Conservation (phyloP, 2,888 invertebrate species). For the Buathra laborator region DNA sequence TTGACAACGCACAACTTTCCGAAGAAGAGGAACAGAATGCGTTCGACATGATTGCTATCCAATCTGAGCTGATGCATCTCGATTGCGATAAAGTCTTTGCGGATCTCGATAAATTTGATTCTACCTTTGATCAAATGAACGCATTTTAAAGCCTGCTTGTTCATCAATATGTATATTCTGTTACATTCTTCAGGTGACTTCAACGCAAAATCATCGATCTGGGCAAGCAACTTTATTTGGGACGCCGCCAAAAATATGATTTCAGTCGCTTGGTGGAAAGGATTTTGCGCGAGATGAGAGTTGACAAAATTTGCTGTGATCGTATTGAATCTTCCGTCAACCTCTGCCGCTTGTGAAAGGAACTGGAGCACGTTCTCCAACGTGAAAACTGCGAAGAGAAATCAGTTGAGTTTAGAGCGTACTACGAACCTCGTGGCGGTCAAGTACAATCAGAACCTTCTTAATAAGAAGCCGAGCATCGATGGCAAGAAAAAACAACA, state of each 20-base stretch:
- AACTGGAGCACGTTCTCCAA: constrained; percentile 7
- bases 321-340: constrained; percentile 14
- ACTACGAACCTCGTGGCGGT: no score
- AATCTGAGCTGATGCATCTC: background rate
- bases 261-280: constrained; percentile 22
- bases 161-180: no score
- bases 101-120: background rate
- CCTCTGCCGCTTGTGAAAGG: background rate
- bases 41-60: background rate
- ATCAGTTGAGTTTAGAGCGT: no score
- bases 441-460: no score
- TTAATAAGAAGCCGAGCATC: no score
- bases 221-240: background rate
- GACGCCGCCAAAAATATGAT: background rate
- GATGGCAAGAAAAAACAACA: no score
- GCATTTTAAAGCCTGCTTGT: no score
- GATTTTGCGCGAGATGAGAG: constrained; percentile 5
- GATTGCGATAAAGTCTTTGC: background rate
- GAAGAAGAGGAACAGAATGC: constrained; percentile 6
- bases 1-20: background rate
- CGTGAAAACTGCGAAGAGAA: constrained; percentile 20
- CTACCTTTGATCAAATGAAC: background rate
- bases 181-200: background rate
- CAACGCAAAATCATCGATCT: background rate
- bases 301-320: constrained; percentile 10